A percentile compares a stretch with the other conserved stretches of the same genome.
phyloP scores from a whole-genome alignment of 2,797 vertebrate genomes.

The Emydoidea blandingii region DNA sequence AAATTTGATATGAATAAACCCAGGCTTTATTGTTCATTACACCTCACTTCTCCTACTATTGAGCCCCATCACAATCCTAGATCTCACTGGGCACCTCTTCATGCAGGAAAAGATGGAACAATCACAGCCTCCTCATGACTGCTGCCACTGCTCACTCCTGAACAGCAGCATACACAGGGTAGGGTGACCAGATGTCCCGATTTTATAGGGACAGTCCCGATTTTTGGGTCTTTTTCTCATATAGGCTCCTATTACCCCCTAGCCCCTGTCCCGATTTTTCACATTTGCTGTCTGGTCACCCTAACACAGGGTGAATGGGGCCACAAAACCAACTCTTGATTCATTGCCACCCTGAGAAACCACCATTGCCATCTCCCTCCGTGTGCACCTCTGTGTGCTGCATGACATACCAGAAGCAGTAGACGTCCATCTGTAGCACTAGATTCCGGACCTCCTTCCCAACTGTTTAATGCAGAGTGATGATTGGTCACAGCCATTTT shows the following conservation, averaged over 20 bases:
- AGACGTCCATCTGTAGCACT: not conserved
- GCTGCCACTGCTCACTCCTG: not conserved
- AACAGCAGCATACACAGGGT: not conserved
- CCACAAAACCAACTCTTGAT: not conserved
- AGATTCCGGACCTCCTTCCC: not conserved
- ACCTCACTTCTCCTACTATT: not conserved
- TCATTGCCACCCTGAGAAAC: not conserved
- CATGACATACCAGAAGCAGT: rapidly evolving
- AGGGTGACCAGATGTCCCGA: too few relatives aligned
- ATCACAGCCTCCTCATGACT: rapidly evolving
- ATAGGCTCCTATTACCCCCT: too few relatives aligned
- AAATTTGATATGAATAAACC: not conserved
- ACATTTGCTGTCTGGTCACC: too few relatives aligned
- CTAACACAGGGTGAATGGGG: not conserved
- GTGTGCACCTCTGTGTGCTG: rapidly evolving
- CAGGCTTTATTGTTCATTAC: not conserved
- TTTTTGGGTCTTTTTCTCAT: too few relatives aligned
- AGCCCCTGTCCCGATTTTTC: too few relatives aligned
- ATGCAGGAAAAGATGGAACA: rapidly evolving
- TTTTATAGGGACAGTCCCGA: too few relatives aligned
- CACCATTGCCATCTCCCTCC: not conserved
- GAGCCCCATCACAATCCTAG: rapidly evolving
- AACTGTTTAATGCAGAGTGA: rapidly evolving
- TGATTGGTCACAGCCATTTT: rapidly evolving
- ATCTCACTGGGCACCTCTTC: not conserved